Evolutionary conservation across 2,888 invertebrate genomes (phyloP).

Genomic region (Dryadula phaetusa): DNA sequence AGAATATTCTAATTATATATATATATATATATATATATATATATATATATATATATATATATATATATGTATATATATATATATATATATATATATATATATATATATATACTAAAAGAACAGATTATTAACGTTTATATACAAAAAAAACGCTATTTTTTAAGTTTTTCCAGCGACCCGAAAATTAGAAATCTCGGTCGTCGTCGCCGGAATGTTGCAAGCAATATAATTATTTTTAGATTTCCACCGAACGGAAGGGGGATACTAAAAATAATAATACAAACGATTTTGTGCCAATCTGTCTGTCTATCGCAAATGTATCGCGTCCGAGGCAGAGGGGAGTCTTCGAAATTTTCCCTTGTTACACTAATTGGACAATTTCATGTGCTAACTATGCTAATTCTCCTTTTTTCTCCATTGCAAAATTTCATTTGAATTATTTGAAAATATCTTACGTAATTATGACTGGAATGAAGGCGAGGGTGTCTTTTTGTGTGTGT

Average conservation of each 20-base stretch:
- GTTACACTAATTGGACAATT: constrained; percentile 39
- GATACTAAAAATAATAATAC: constrained; percentile 46
- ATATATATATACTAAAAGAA: too few species aligned
- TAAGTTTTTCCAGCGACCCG: constrained; percentile 25
- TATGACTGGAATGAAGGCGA: constrained; percentile 26
- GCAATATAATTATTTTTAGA: constrained; percentile 43
- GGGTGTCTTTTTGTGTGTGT: constrained; percentile 6
- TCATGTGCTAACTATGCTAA: constrained; percentile 43
- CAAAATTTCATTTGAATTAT: constrained; percentile 33
- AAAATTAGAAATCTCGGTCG: constrained; percentile 41
- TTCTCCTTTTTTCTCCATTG: constrained; percentile 31
- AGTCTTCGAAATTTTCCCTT: constrained; percentile 29
- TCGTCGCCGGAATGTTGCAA: constrained; percentile 39
- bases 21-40: too few species aligned
- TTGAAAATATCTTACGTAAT: constrained; percentile 42
- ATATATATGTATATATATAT: too few species aligned
- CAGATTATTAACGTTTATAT: too few species aligned
- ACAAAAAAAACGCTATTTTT: too few species aligned
- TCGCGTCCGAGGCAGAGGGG: constrained; percentile 27
- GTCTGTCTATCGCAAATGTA: constrained; percentile 50
- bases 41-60: too few species aligned
- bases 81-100: too few species aligned
- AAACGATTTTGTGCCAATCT: constrained; percentile 48
- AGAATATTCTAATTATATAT: too few species aligned
- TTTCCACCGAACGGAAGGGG: constrained; percentile 39